Evolutionary conservation across 2,113 vertebrate genomes (phyloP), one percentile per base, ranked within the genome.

Genomic region (Poeciliopsis retropinna): DNA sequence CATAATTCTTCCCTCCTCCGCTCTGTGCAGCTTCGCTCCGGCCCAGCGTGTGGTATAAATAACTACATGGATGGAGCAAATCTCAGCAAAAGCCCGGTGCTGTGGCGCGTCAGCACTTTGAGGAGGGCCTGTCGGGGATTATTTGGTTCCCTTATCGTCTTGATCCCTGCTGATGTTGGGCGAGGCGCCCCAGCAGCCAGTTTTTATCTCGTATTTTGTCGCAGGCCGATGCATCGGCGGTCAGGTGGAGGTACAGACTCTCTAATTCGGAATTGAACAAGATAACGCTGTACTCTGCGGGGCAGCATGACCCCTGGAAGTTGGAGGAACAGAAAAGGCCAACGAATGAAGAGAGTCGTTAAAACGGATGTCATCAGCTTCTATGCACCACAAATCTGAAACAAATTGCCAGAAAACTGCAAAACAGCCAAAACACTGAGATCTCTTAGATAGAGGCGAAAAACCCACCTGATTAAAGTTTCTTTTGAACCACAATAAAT

Each of bases 11-110:
- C 2, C 80, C 79, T 80, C 81, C 87, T 83, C 77, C 67, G 60
- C 82, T 84, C 77, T 30, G 29, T 73, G 68, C 84, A 79, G 70
- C 60, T 37, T 72, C 60, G 13, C 41, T 60, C 68, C 71, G 76
- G 80, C 72, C 76, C 81, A 72, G 75, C 82, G 54, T 32, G n/a
- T 7, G 71, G 74, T 91, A 91, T 85, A 90, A 89, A 91, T 92
- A 92, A 85, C 84, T 67, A 37, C 68, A 76, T 82, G 86, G 80
- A 85, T 69, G 78, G 57, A 84, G 87, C 72, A 72, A 71, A 81
- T 86, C 82, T 82, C 76, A 67, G 77, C 75, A 73, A 73, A 57
- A 83, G 85, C 63, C 73, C 30, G 51, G 62, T 73, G 65, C 75
- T 67, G 72, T 79, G 81, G 75, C 71, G 64, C 81, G 77, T 89